Base-by-base conservation (phyloP, 2,113 vertebrate genomes). In the Boulengeromyrus knoepffleri region DNA sequence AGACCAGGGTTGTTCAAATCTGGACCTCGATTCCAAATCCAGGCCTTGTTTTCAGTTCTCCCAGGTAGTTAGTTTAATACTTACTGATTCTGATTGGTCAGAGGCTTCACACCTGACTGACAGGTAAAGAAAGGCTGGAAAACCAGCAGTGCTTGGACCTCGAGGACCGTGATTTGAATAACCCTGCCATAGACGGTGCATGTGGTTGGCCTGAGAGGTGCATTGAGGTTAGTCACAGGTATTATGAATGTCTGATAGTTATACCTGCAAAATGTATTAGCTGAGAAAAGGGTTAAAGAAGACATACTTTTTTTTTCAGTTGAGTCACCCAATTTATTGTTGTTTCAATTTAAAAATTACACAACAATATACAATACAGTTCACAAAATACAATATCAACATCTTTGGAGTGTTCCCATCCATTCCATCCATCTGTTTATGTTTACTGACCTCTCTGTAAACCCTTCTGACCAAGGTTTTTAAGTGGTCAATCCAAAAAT, bases 381-480 rank as follows among this genome's bases (percentile, higher is more conserved):
- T 47, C 42, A 85, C 17, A 87, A 52, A 49, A 87, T 87, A 27
- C n/a, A 87, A 87, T 87, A 87, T 87, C 85, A 87, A 87, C 85
- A 87, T 87, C 47, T 31, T 50, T 87, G 85, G 24, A 87, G 85
- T 87, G 85, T 36, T 87, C 21, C 27, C 47, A 87, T 87, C 85
- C 24, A 87, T 53, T 87, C 17, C 85, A 87, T 50, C 24, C 24
- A 87, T 87, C 85, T 87, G 85, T 87, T 87, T 87, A 87, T 87
- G n/a, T 31, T 50, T 50, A 87, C 27, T 87, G 85, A 53, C 85
- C 85, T 87, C 85, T 87, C 49, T 1, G 85, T 50, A 87, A 87
- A 87, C 85, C 46, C 24, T 50, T n/a, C 15, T 87, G 27, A 87
- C 85, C 85, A 27, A 31, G 9, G 85, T 50, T 52, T 49, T 87